A percentile compares a stretch with the other conserved stretches of the same genome.
Evolutionary conservation across 1,140 invertebrate genomes (phyloP).

Genomic region (Musca domestica): DNA sequence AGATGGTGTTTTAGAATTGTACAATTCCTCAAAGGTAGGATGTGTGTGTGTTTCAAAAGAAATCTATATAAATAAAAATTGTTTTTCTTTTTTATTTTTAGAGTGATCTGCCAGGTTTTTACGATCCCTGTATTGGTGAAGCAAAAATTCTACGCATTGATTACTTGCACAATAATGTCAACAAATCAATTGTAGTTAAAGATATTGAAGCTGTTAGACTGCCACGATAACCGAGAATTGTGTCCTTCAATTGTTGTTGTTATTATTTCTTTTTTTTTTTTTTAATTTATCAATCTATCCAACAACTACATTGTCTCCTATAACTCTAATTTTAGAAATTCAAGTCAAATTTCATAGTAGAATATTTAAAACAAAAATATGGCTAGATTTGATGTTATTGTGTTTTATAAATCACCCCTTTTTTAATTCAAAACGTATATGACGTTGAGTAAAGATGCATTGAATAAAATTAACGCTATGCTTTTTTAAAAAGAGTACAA

Average conservation of each 20-base stretch:
- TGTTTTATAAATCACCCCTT: too few species aligned
- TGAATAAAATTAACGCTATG: too few species aligned
- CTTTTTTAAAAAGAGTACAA: too few species aligned
- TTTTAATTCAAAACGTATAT: too few species aligned
- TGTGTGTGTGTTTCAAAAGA: not conserved
- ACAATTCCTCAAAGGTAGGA: conserved; percentile 84
- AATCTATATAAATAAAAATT: not conserved
- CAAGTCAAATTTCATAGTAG: too few species aligned
- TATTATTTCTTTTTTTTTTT: not conserved
- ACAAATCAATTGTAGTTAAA: conserved; percentile 75
- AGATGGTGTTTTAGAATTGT: conserved; percentile 82
- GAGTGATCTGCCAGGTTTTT: conserved; percentile 94
- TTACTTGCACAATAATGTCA: conserved; percentile 79
- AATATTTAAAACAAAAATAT: too few species aligned
- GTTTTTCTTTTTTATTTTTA: conserved; percentile 52
- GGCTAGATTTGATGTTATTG: too few species aligned
- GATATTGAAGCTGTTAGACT: conserved; percentile 78
- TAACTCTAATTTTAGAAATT: too few species aligned
- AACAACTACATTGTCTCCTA: too few species aligned
- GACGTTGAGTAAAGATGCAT: too few species aligned
- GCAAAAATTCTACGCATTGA: conserved; percentile 84
- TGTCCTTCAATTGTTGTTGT: not conserved
- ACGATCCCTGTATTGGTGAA: conserved; percentile 92
- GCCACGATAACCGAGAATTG: conserved; percentile 55
- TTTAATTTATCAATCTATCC: not conserved